Conservation (phyloP, 2,113 vertebrate species). For the Oxygymnocypris stewartii region DNA sequence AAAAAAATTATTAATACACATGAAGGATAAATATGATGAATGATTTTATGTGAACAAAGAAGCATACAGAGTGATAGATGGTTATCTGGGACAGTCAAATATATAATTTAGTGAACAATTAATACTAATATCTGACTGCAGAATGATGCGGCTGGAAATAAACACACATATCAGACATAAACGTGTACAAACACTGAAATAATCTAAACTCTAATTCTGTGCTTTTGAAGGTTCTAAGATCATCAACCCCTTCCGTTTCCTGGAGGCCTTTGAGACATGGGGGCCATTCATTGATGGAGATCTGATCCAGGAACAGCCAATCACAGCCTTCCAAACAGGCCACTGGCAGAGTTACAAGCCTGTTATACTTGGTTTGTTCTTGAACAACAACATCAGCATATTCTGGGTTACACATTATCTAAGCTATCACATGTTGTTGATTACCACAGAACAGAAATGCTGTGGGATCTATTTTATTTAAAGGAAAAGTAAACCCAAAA, state of each 20-base stretch:
- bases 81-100: not conserved
- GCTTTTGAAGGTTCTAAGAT: constrained; percentile 69
- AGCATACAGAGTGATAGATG: too few species aligned
- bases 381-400: not conserved
- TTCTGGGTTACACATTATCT: not conserved
- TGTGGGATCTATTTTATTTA: not conserved
- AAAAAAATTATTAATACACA: too few species aligned
- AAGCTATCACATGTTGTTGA: not conserved
- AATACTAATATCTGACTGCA: not conserved
- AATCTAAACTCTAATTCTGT: not conserved
- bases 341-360: constrained; percentile 78
- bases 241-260: constrained; percentile 74
- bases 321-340: constrained; percentile 72
- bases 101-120: not conserved
- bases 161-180: not conserved
- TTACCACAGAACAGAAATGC: not conserved
- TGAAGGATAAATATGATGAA: not conserved
- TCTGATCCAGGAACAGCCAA: constrained; percentile 73
- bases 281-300: constrained; percentile 72
- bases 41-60: not conserved
- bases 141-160: not conserved
- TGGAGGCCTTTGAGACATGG: constrained; percentile 78
- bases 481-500: not conserved
- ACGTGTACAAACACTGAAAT: not conserved
- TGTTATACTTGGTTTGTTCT: constrained; percentile 70